Evolutionary conservation across 1,140 invertebrate genomes (phyloP), one percentile per base, ranked within the genome.

Genomic region (Drosophila orosa): DNA sequence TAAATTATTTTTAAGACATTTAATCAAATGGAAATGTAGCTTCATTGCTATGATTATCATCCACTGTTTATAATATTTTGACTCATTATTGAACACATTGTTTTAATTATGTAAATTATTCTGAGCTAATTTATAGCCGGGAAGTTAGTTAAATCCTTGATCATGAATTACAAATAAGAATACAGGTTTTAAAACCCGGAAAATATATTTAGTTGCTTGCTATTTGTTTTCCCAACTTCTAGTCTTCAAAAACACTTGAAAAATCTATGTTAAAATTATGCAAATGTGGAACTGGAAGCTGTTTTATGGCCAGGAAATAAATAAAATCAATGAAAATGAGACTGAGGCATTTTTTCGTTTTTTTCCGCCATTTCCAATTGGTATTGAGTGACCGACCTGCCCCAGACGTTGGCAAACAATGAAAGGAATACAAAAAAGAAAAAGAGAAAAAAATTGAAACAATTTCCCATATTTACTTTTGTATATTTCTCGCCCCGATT

Each of bases 381-480:
- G 31, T 52, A 79, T 78, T 79, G 76, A 59, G 66, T 56, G 47
- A 52, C 45, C 59, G 45, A 60, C 50, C 71, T 74, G 67, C 2
- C 50, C 69, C 79, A 86, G 82, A 87, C 82, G 67, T 79, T 73
- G 66, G 74, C 79, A 86, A 86, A 86, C 77, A 86, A 71, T 48
- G 15, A 39, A 52, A 68, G 35, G 40, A 71, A 22, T 19, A 13
- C 24, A 56, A 33, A 24, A 47, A 24, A 47, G 48, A 19, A 3
- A 1, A 15, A 22, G 40, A 25, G 19, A 13, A 27, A 37, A 15
- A 15, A 24, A 65, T 81, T 65, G 58, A 67, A 76, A 69, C 83
- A 79, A 68, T 87, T 87, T 86, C 56, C 81, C 66, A 82, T 86
- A 83, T 87, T 83, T 86, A 87, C 79, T 79, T 76, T 79, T 75